A percentile compares a stretch with the other conserved stretches of the same genome.
phyloP scores from a whole-genome alignment of 2,888 invertebrate genomes.

The Apamea anceps region DNA sequence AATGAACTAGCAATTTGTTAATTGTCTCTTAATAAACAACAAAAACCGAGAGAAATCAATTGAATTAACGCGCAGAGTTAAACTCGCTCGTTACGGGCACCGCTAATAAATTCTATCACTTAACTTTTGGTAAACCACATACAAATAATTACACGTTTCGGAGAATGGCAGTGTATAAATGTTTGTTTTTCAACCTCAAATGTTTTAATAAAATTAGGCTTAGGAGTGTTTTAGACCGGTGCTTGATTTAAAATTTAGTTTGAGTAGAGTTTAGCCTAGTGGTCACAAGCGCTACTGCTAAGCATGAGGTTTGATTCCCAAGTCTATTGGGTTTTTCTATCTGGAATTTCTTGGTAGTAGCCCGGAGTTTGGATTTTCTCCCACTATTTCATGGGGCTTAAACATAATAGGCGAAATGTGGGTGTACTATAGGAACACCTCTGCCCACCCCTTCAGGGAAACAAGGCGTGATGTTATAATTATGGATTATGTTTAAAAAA shows the following conservation, averaged over 20 bases:
- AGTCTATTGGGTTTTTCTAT: background rate
- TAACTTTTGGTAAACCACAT: constrained; percentile 30
- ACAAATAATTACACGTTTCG: constrained; percentile 45
- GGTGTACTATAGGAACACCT: background rate
- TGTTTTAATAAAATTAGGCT: constrained; percentile 19
- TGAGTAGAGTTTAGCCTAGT: background rate
- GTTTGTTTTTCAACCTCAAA: constrained; percentile 30
- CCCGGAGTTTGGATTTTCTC: background rate
- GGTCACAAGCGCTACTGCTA: no score
- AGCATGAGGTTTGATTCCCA: background rate
- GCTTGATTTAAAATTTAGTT: background rate
- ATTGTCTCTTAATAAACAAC: constrained; percentile 18
- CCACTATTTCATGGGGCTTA: background rate
- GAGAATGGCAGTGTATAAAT: constrained; percentile 11
- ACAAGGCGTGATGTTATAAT: background rate
- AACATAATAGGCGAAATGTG: background rate
- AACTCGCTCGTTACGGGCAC: constrained; percentile 17
- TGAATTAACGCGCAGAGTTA: constrained; percentile 34
- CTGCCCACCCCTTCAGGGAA: background rate
- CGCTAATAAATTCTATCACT: constrained; percentile 39
- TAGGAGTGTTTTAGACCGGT: background rate
- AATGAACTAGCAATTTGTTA: background rate
- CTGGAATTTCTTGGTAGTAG: background rate
- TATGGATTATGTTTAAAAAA: background rate
- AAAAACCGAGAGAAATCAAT: constrained; percentile 34